phyloP scores from a whole-genome alignment of 2,888 invertebrate species.

The Dascillus cervinus region DNA sequence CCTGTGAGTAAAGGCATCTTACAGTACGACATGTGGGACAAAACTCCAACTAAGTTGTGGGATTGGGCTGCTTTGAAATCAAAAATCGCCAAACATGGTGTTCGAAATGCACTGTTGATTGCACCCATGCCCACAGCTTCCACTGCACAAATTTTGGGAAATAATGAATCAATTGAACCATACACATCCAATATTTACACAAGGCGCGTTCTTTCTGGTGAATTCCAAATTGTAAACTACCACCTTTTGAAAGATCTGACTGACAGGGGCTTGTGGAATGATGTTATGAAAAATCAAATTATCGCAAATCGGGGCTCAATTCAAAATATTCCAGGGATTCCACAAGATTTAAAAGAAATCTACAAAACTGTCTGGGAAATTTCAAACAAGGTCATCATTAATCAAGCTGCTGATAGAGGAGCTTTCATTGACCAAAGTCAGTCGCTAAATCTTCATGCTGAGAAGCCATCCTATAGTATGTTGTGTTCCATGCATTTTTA shows the following conservation, averaged over 20 bases:
- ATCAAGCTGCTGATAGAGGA: slow-evolving; percentile 97
- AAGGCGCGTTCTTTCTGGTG: slow-evolving; percentile 88
- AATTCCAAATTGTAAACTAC: slow-evolving; percentile 94
- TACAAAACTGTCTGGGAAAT: slow-evolving; percentile 99
- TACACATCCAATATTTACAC: slow-evolving; percentile 97
- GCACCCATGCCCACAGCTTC: slow-evolving; percentile 99
- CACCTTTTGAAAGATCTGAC: slow-evolving; percentile 91
- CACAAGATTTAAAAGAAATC: slow-evolving; percentile 73
- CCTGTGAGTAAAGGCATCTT: slow-evolving; percentile 93
- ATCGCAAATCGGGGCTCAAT: slow-evolving; percentile 89
- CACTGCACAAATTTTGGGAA: slow-evolving; percentile 97
- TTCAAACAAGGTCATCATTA: slow-evolving; percentile 82
- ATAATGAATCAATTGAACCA: slow-evolving; percentile 97
- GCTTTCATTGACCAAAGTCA: slow-evolving; percentile 99
- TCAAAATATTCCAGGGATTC: slow-evolving; percentile 79
- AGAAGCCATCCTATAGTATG: slow-evolving; percentile 87
- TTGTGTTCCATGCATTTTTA: slow-evolving; percentile 98
- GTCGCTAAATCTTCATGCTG: slow-evolving; percentile 95
- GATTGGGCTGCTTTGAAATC: slow-evolving; percentile 79
- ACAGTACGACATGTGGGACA: slow-evolving; percentile 97
- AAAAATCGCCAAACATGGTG: slow-evolving; percentile 80
- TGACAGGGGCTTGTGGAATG: slow-evolving; percentile 86
- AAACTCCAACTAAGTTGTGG: slow-evolving; percentile 79
- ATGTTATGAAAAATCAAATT: slow-evolving; percentile 90
- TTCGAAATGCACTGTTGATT: slow-evolving; percentile 80